A percentile compares a stretch with the other conserved stretches of the same genome.
These are phyloP conservation scores for Lepidochitona cinerea DNA, from an alignment of 2,888 invertebrate species.

Conservation along the genomic window DNA sequence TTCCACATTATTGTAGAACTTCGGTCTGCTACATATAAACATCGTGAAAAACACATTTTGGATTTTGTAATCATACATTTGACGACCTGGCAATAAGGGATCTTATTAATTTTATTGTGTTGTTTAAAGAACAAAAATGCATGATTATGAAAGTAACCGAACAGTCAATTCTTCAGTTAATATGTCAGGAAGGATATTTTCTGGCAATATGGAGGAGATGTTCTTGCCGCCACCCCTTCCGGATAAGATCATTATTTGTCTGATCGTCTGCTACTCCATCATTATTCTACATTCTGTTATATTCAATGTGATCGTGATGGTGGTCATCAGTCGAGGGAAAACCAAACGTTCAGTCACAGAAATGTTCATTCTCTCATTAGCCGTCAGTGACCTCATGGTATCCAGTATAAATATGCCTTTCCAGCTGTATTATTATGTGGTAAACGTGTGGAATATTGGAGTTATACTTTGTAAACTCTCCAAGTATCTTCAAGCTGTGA, in stretches of 20 bases:
- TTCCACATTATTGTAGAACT: no score
- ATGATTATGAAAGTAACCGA: no score
- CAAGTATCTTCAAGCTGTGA: conserved; percentile 52
- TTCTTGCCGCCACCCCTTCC: conserved; percentile 41
- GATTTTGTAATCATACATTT: no score
- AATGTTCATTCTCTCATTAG: conserved; percentile 54
- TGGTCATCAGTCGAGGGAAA: conserved; percentile 37
- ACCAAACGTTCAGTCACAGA: conserved; percentile 48
- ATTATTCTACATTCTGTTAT: conserved; percentile 45
- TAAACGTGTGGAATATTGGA: conserved; percentile 53
- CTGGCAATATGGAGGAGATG: conserved; percentile 22
- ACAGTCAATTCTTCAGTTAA: no score
- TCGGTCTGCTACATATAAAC: no score
- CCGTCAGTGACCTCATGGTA: conserved; percentile 53
- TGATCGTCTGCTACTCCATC: conserved; percentile 42
- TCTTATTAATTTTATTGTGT: no score
- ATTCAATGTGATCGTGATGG: conserved; percentile 47
- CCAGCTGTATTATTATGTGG: conserved; percentile 42
- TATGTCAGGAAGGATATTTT: no score
- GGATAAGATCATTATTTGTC: conserved; percentile 26
- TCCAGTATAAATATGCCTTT: conserved; percentile 55
- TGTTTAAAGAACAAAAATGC: no score
- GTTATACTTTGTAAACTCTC: conserved; percentile 52
- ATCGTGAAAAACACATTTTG: no score
- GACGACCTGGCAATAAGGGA: no score